phyloP scores from a whole-genome alignment of 2,113 vertebrate genomes.

The Chamaetylas fuelleborni region DNA sequence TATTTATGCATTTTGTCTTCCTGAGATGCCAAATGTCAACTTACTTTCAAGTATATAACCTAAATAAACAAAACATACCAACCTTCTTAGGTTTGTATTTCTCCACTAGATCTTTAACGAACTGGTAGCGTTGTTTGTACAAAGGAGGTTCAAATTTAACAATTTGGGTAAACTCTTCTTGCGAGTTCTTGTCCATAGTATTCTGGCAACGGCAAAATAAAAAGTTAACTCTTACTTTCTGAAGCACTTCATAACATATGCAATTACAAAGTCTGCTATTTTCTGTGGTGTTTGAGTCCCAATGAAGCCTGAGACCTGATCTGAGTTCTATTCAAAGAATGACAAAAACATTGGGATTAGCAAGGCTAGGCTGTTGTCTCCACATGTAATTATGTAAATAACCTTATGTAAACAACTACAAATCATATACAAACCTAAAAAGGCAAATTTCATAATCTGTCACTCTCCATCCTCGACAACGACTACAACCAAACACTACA shows the following conservation, averaged over 20 bases:
- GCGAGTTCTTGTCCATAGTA: slow-evolving; percentile 15
- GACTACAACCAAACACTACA: background rate
- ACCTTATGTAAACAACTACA: background rate
- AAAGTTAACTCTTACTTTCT: background rate
- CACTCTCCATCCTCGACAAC: background rate
- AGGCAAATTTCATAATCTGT: background rate
- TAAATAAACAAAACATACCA: slow-evolving; percentile 37
- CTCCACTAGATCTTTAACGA: slow-evolving; percentile 83
- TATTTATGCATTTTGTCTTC: background rate
- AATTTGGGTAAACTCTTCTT: slow-evolving; percentile 2
- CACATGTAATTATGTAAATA: background rate
- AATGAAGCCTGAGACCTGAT: background rate
- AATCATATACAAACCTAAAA: background rate
- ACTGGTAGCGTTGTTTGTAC: slow-evolving; percentile 83
- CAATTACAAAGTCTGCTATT: background rate
- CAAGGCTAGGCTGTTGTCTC: background rate
- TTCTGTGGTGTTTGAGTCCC: background rate
- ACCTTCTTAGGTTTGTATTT: slow-evolving; percentile 85
- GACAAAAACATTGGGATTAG: background rate
- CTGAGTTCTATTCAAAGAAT: background rate
- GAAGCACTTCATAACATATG: background rate
- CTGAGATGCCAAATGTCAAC: background rate
- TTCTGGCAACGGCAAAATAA: background rate
- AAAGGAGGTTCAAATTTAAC: slow-evolving; percentile 83
- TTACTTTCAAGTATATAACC: background rate